These are phyloP conservation scores for Drosophila austrosaltans DNA, from an alignment of 2,888 invertebrate species.

Conservation along the genomic window DNA sequence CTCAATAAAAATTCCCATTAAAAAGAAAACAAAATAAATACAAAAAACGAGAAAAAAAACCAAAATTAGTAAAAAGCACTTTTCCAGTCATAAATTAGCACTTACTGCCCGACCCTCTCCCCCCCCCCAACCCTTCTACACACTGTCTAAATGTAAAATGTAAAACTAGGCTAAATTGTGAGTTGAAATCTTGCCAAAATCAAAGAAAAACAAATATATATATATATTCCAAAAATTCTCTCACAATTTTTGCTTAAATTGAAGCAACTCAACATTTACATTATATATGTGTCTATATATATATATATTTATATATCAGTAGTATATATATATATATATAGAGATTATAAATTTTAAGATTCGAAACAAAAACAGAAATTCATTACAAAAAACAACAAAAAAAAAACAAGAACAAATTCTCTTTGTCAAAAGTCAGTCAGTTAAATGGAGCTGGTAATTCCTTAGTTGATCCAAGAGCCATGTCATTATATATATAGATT, in stretches of 20 bases:
- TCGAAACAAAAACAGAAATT: background rate
- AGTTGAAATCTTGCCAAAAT: background rate
- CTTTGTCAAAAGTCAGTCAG: slow-evolving; percentile 35
- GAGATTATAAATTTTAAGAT: background rate
- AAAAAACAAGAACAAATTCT: background rate
- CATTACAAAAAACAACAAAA: background rate
- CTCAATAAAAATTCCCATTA: background rate
- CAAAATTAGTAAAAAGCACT: slow-evolving; percentile 7
- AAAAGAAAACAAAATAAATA: background rate
- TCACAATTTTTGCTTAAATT: background rate
- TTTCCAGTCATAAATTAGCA: slow-evolving; percentile 14
- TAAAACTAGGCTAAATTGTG: slow-evolving; percentile 1
- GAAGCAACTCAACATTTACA: background rate
- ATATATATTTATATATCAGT: background rate
- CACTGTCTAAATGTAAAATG: slow-evolving; percentile 1
- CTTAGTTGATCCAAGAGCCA: slow-evolving; percentile 35
- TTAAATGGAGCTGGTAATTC: slow-evolving; percentile 42
- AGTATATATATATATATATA: background rate
- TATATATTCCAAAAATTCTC: background rate
- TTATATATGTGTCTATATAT: slow-evolving; percentile 1
- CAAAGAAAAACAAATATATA: background rate
- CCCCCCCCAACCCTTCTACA: background rate
- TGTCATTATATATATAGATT: slow-evolving; percentile 25
- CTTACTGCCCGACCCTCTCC: background rate
- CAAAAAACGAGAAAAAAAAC: too few species aligned